phyloP scores from a whole-genome alignment of 2,888 invertebrate species.

The Cyclophora punctaria region DNA sequence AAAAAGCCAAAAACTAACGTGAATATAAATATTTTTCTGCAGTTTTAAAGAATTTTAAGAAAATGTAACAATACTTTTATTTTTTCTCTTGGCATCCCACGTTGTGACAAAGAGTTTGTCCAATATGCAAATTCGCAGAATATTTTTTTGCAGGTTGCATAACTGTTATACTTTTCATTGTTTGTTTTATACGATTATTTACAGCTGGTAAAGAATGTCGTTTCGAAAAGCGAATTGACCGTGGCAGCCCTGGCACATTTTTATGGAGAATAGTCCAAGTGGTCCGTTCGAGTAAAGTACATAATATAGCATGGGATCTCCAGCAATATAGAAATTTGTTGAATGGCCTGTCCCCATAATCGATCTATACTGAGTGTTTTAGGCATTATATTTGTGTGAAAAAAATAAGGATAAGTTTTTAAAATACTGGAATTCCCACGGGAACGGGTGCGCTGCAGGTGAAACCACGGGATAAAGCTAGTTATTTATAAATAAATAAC shows the following conservation, averaged over 20 bases:
- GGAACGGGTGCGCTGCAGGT: no score
- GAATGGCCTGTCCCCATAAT: no score
- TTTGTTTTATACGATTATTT: conserved; percentile 1
- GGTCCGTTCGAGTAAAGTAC: no score
- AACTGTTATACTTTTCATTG: conserved; percentile 34
- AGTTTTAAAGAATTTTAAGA: conserved; percentile 36
- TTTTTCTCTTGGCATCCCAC: conserved; percentile 31
- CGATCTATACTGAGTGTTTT: no score
- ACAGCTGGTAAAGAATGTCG: neutral
- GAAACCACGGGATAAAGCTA: no score
- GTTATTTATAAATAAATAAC: no score
- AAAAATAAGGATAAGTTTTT: no score
- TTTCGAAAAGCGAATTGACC: neutral
- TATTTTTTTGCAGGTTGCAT: conserved; percentile 38
- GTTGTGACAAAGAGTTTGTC: conserved; percentile 40
- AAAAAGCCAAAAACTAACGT: conserved; percentile 18
- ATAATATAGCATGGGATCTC: no score
- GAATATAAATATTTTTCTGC: conserved; percentile 21
- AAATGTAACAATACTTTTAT: conserved; percentile 32
- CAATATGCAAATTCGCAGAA: conserved; percentile 65
- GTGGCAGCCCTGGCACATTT: neutral
- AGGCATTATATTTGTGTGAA: no score
- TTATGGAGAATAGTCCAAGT: neutral
- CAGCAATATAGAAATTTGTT: no score
- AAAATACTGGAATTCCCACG: no score